Conservation (phyloP, 1,140 invertebrate species). For the Yoshiicerus persimilis region DNA sequence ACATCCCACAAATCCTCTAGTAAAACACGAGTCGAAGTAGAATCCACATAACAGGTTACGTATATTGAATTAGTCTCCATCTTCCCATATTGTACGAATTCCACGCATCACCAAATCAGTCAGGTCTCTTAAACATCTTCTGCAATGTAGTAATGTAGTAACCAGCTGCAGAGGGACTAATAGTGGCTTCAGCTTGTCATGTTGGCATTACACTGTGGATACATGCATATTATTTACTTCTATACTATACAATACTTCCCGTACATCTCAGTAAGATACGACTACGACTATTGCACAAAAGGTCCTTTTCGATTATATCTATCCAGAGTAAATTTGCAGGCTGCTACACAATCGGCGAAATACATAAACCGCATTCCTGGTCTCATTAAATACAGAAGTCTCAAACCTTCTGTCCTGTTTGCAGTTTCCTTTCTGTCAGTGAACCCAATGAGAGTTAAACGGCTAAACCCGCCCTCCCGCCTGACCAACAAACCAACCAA, state of each 20-base stretch:
- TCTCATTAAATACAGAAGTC: constrained; percentile 13
- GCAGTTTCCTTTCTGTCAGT: neutral
- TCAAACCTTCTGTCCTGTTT: neutral
- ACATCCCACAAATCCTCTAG: neutral
- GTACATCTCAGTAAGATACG: no score
- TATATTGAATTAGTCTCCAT: neutral
- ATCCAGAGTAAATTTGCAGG: neutral
- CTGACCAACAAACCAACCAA: neutral
- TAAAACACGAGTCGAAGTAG: neutral
- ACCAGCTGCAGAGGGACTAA: neutral
- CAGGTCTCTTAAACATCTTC: neutral
- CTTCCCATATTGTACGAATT: neutral
- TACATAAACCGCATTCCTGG: constrained; percentile 16
- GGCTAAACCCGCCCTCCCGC: neutral
- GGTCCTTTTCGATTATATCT: neutral
- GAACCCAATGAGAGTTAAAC: neutral
- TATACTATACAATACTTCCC: no score
- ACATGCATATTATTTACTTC: neutral
- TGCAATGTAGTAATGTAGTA: neutral
- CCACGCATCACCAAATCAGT: neutral
- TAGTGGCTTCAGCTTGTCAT: neutral
- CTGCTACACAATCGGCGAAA: neutral
- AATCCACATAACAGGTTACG: neutral
- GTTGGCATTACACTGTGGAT: neutral
- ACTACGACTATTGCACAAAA: neutral